Conservation (phyloP, 2,888 invertebrate species). For the Ellobium chinense region DNA sequence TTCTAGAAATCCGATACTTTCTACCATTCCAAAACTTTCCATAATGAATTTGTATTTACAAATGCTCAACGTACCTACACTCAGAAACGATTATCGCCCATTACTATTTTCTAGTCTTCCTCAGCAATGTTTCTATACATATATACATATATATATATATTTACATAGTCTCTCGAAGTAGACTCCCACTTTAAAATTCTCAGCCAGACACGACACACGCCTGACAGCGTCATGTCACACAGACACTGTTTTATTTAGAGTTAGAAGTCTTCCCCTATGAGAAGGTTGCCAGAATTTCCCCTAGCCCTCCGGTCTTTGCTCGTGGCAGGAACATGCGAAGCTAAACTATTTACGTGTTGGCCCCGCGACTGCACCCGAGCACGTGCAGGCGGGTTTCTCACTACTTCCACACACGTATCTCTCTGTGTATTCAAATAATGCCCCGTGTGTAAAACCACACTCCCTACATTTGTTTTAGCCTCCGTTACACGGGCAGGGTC, state of each 20-base stretch:
- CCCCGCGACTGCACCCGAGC: background rate
- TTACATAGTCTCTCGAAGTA: too few relatives aligned
- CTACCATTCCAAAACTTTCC: too few relatives aligned
- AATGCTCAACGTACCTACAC: too few relatives aligned
- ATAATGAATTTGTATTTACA: too few relatives aligned
- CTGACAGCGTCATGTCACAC: background rate
- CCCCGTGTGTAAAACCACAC: background rate
- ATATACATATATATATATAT: too few relatives aligned
- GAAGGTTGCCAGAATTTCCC: background rate
- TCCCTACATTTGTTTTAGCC: constrained; percentile 3
- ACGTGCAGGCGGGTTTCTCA: background rate
- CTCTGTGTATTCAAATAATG: background rate
- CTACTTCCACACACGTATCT: background rate
- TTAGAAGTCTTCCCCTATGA: background rate
- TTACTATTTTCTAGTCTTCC: too few relatives aligned
- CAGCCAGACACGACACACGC: background rate
- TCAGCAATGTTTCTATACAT: too few relatives aligned
- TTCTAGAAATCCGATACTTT: too few relatives aligned
- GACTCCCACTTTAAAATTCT: background rate
- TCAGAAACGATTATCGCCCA: too few relatives aligned
- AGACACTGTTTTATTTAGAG: background rate
- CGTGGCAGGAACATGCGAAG: background rate
- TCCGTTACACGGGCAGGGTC: background rate
- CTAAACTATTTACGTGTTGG: background rate
- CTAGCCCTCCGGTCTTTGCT: background rate